Percentiles rank a stretch among this genome's conserved stretches.
These are phyloP conservation scores for Sigmodon hispidus DNA, from an alignment of 2,113 vertebrate species.

Conservation along the genomic window DNA sequence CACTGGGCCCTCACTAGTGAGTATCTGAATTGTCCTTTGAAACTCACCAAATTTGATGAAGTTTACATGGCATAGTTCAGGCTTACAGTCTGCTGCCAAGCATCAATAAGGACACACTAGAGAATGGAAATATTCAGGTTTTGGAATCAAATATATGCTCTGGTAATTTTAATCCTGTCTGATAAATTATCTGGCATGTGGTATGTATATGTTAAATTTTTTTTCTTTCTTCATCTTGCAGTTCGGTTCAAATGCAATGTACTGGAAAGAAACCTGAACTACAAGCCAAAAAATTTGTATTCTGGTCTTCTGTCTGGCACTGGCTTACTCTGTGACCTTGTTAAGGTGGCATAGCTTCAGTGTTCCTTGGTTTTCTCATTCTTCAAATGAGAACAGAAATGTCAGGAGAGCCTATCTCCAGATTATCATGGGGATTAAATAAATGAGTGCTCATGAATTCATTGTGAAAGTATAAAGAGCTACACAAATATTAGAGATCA, in stretches of 20 bases:
- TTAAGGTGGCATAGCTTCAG: slow-evolving; percentile 10
- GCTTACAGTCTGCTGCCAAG: not conserved
- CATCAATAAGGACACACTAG: not conserved
- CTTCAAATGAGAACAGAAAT: slow-evolving; percentile 57
- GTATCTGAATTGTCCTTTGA: not conserved
- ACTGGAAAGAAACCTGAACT: slow-evolving; percentile 1
- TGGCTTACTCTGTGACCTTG: slow-evolving; percentile 62
- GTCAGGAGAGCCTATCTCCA: slow-evolving; percentile 3
- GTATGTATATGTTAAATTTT: not conserved
- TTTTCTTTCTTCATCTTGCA: not conserved
- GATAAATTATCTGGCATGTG: not conserved
- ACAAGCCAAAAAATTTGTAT: slow-evolving; percentile 44
- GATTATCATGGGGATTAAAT: slow-evolving; percentile 24
- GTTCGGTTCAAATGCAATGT: not conserved
- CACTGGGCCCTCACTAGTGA: not conserved
- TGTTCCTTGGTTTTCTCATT: slow-evolving; percentile 14
- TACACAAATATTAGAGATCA: slow-evolving; percentile 57
- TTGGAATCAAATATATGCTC: not conserved
- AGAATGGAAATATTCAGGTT: not conserved
- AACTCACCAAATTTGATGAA: not conserved
- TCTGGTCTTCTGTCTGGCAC: not conserved
- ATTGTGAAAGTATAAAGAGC: slow-evolving; percentile 62
- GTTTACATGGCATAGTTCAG: not conserved
- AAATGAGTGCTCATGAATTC: slow-evolving; percentile 64
- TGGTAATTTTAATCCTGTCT: not conserved